phyloP scores from a whole-genome alignment of 2,113 vertebrate species.

The Thalassoma bifasciatum region DNA sequence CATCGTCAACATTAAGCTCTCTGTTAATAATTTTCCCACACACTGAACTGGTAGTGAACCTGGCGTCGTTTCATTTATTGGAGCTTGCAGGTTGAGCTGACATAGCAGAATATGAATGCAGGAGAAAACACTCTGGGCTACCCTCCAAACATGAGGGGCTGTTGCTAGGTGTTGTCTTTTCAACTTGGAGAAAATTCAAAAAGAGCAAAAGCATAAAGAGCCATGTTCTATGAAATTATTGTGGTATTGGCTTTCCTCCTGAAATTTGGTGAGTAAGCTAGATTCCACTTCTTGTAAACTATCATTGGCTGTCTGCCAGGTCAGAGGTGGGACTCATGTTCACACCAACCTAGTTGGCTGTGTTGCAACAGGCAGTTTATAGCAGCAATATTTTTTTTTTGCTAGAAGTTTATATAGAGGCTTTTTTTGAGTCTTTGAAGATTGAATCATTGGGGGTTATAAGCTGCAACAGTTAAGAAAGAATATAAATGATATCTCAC shows the following conservation, averaged over 20 bases:
- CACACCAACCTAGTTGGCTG: background rate
- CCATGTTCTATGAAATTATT: no score
- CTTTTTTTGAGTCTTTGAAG: no score
- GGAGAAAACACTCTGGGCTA: slow-evolving; percentile 49
- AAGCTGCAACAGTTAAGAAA: no score
- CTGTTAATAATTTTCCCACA: slow-evolving; percentile 58
- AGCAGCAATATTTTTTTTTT: background rate
- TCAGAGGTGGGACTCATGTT: no score
- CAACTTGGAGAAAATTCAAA: slow-evolving; percentile 13
- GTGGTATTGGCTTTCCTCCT: no score
- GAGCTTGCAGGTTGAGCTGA: slow-evolving; percentile 65
- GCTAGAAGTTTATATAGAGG: no score
- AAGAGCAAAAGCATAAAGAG: no score
- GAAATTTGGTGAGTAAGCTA: no score
- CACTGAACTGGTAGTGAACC: slow-evolving; percentile 58
- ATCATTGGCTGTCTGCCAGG: no score
- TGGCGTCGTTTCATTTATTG: slow-evolving; percentile 62
- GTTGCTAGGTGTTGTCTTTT: slow-evolving; percentile 14
- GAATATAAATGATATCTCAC: no score
- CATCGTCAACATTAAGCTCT: slow-evolving; percentile 61
- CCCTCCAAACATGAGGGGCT: slow-evolving; percentile 35
- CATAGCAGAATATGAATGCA: slow-evolving; percentile 62
- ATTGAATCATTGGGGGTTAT: no score
- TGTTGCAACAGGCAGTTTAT: background rate
- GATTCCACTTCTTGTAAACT: no score